Evolutionary conservation across 2,888 invertebrate genomes (phyloP), one percentile per base, ranked within the genome.

Genomic region (Galerucella nymphaeae): DNA sequence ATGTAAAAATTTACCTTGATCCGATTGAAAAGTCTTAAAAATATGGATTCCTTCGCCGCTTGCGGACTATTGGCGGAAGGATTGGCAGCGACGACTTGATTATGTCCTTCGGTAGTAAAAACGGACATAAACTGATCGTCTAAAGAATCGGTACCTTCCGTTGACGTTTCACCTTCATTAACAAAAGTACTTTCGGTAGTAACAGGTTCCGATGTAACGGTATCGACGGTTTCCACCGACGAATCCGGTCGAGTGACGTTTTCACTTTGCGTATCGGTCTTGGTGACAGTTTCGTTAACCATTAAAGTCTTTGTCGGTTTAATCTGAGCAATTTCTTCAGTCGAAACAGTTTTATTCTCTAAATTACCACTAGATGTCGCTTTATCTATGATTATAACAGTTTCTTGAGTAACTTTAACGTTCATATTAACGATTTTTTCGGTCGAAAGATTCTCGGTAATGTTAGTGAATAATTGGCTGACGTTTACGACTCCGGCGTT

Each of bases 1-100:
- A n/a, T 38, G 13, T 14, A 45, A 10, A 13, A 58, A 62, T 64
- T 84, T 83, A 95, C 95, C 91, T 97, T 97, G 71, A 99, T 96
- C 83, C 98, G 92, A 86, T 99, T 99, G 73, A 96, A 96, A 72
- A 99, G 90, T 78, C 98, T 90, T 84, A 99, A 91, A 85, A 99
- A 97, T n/a, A 98, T 96, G 10, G 97, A 96, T 86, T 98, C 98
- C 81, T 97, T 96, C 83, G 95, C 95, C 72, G 88, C 84, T 77
- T 86, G 85, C 2, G 86, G 85, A 10, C 85, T 83, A 62, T 70
- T 75, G 9, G 76, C 69, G 9, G 72, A 67, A 14, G 76, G 50
- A 48, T 71, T 81, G 14, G 85, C 82, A 6, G 85, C 81, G 2
- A 86, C 82, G 1, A 85, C 83, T 1, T 83, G 76, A 55, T 77